Conservation (phyloP, 2,113 vertebrate species). For the Odontesthes bonariensis region DNA sequence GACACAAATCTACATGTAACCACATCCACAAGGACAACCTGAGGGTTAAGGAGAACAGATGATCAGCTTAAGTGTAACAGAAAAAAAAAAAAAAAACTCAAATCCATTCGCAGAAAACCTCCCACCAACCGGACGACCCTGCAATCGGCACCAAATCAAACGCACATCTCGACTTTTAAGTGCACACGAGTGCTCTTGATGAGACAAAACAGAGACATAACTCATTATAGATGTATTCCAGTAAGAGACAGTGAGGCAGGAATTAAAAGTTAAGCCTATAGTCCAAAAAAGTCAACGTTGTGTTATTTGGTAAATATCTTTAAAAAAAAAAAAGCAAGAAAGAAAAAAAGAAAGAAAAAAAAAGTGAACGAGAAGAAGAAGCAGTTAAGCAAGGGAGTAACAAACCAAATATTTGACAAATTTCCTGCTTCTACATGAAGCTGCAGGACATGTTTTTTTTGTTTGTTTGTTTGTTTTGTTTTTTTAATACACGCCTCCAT, state of each 20-base stretch:
- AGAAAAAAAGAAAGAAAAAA: slow-evolving; percentile 5
- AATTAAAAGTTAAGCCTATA: slow-evolving; percentile 65
- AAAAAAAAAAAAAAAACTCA: slow-evolving; percentile 10
- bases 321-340: slow-evolving; percentile 7
- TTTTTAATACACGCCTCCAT: slow-evolving; percentile 53
- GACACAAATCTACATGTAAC: slow-evolving; percentile 37
- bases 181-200: slow-evolving; percentile 40
- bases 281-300: slow-evolving; percentile 56
- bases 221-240: slow-evolving; percentile 50
- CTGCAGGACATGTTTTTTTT: slow-evolving; percentile 36
- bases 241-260: slow-evolving; percentile 64
- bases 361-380: slow-evolving; percentile 65
- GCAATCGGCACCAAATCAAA: slow-evolving; percentile 59
- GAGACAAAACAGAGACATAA: slow-evolving; percentile 77
- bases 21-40: slow-evolving; percentile 49
- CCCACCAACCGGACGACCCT: slow-evolving; percentile 41
- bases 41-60: slow-evolving; percentile 22
- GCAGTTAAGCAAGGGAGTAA: slow-evolving; percentile 69
- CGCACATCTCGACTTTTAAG: slow-evolving; percentile 36
- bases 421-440: slow-evolving; percentile 46
- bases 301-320: slow-evolving; percentile 60
- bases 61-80: slow-evolving; percentile 34
- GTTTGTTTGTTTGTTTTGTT: not conserved
- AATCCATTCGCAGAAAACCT: slow-evolving; percentile 27
- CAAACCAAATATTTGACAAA: slow-evolving; percentile 66